Evolutionary conservation across 1,140 invertebrate genomes (phyloP).

Genomic region (Lasioglossum albipes): DNA sequence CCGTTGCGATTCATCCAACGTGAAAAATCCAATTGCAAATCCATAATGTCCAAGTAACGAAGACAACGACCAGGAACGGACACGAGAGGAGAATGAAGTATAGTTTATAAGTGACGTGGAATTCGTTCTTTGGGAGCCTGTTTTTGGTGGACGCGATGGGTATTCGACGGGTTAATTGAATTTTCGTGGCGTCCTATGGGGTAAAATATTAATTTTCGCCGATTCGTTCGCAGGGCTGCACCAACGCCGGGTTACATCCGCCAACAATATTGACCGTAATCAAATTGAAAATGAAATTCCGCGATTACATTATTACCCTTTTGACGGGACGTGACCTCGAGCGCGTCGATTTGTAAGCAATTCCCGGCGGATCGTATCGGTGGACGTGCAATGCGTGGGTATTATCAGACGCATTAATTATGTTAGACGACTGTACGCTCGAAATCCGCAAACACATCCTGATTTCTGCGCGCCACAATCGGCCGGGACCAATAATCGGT

Average conservation of each 20-base stretch:
- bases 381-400: slow-evolving; percentile 13
- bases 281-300: background rate
- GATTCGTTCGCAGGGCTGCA: background rate
- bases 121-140: background rate
- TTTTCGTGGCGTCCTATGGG: background rate
- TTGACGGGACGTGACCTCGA: no score
- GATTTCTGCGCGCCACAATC: slow-evolving; percentile 47
- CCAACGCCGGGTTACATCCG: no score
- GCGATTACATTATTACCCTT: background rate
- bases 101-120: background rate
- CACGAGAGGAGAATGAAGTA: no score
- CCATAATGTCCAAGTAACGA: no score
- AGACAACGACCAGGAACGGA: no score
- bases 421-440: slow-evolving; percentile 45
- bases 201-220: background rate
- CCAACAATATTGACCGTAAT: background rate
- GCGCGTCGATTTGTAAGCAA: slow-evolving; percentile 15
- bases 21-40: no score
- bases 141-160: background rate
- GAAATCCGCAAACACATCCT: slow-evolving; percentile 53
- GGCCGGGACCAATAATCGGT: slow-evolving; percentile 37
- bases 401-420: slow-evolving; percentile 51
- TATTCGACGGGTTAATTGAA: background rate
- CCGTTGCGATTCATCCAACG: no score
- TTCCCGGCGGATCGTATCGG: slow-evolving; percentile 2